Evolutionary conservation across 2,113 vertebrate genomes (phyloP), one percentile per base, ranked within the genome.

Genomic region (Labeo catla): DNA sequence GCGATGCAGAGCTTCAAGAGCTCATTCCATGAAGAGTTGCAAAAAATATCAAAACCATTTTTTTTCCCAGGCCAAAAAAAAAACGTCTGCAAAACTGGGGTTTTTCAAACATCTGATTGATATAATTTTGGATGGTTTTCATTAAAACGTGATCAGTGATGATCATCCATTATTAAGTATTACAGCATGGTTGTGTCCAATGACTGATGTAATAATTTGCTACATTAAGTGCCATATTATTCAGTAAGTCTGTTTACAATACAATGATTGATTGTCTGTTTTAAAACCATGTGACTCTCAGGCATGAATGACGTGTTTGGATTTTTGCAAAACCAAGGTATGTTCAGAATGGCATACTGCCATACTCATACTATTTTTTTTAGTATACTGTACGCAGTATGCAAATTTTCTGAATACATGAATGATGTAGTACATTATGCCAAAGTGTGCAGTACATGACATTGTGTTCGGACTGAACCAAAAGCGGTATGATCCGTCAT

Each of bases 11-110:
- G 86, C 94, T 99, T 88, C 91, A 95, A 39, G 93, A 93, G 54
- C 93, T 98, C 82, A 93, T 99, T 81, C 97, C 98, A 0, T 98
- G 93, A 96, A 63, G 8, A 61, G 68, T 43, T 72, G 11, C 23
- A 57, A 76, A 34, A 54, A 59, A 43, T 21, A 6, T 57, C 1
- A 43, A 21, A 12, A 16, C 16, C 16, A 16, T 79, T 59, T 36
- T 21, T 54, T 47, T 63, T 43, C 19, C 57, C 59, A 78, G 39
- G 78, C 59, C 59, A 81, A 47, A 81, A 34, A 80, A n/a, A 57
- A 2, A 15, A 4, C 10, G 16, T 47, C 59, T 61, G 52, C 36
- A 80, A 81, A 65, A 65, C 2, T 65, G 43, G 13, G 39, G 3
- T 49, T 74, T 74, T 74, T 49, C 11, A 74, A 49, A 13, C 21